Evolutionary conservation across 2,888 invertebrate genomes (phyloP).

Genomic region (Lordiphosa fenestrarum): DNA sequence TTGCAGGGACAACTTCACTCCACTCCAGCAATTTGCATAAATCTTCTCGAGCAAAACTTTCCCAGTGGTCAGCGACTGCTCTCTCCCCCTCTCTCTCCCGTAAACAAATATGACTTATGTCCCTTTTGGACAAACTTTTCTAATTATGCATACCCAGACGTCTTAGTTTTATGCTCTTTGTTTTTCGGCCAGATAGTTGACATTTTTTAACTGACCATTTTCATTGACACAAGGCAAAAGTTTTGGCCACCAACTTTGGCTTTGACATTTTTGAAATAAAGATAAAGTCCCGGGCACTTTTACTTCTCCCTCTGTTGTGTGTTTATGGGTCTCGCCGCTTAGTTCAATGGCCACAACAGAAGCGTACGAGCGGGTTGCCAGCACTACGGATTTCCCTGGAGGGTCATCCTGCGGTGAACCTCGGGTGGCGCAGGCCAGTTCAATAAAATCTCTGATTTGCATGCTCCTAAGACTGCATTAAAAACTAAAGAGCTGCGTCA

Average conservation of each 20-base stretch:
- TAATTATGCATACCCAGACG: conserved; percentile 69
- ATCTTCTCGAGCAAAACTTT: conserved; percentile 35
- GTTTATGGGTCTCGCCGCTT: conserved; percentile 56
- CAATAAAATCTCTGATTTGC: conserved; percentile 60
- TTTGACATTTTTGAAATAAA: conserved; percentile 52
- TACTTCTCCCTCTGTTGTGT: conserved; percentile 32
- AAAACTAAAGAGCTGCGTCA: conserved; percentile 31
- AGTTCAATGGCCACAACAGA: conserved; percentile 64
- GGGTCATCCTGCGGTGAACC: conserved; percentile 56
- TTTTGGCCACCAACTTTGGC: conserved; percentile 45
- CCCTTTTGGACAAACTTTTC: conserved; percentile 52
- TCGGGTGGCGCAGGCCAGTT: conserved; percentile 49
- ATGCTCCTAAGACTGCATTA: conserved; percentile 34
- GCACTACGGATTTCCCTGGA: conserved; percentile 52
- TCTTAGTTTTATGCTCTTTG: conserved; percentile 36
- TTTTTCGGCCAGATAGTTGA: conserved; percentile 26
- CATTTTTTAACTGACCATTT: conserved; percentile 66
- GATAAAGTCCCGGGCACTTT: conserved; percentile 46
- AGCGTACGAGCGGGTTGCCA: conserved; percentile 26
- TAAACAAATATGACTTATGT: conserved; percentile 59
- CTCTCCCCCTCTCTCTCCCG: background rate
- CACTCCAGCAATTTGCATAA: conserved; percentile 31
- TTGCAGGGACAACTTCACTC: conserved; percentile 40
- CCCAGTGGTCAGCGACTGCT: conserved; percentile 32
- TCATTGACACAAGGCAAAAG: conserved; percentile 50